Evolutionary conservation across 2,888 invertebrate genomes (phyloP).

Genomic region (Sphecodes monilicornis): DNA sequence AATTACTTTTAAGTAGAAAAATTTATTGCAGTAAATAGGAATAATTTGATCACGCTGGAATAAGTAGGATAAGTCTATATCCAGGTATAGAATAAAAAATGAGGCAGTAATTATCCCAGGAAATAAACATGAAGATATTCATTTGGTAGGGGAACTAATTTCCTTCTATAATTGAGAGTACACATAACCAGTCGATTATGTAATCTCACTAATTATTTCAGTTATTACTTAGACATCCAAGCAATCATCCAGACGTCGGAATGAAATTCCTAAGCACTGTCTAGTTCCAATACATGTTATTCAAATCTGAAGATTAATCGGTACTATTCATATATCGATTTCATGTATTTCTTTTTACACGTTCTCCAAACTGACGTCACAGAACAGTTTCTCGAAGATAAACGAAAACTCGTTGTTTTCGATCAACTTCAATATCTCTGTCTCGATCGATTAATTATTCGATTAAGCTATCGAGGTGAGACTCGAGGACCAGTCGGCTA

Average conservation of each 20-base stretch:
- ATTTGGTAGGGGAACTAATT: not conserved
- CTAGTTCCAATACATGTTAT: not conserved
- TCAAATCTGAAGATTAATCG: not conserved
- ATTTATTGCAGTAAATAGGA: not conserved
- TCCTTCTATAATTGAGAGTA: not conserved
- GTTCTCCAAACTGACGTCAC: not conserved
- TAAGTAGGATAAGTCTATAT: not conserved
- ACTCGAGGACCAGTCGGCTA: not conserved
- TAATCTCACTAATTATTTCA: not conserved
- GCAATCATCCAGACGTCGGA: not conserved
- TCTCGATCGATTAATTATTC: constrained; percentile 60
- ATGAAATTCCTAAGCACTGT: not conserved
- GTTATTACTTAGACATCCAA: not conserved
- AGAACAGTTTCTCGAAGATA: not conserved
- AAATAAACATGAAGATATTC: not conserved
- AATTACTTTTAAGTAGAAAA: not conserved
- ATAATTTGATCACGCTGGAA: not conserved
- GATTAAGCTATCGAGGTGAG: constrained; percentile 35
- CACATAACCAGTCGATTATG: not conserved
- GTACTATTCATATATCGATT: not conserved
- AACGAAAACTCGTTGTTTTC: constrained; percentile 9
- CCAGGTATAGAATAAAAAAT: not conserved
- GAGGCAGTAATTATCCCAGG: not conserved
- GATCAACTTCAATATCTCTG: not conserved
- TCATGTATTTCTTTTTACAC: not conserved